phyloP scores from a whole-genome alignment of 2,113 vertebrate genomes.

The Pterophyllum scalare region DNA sequence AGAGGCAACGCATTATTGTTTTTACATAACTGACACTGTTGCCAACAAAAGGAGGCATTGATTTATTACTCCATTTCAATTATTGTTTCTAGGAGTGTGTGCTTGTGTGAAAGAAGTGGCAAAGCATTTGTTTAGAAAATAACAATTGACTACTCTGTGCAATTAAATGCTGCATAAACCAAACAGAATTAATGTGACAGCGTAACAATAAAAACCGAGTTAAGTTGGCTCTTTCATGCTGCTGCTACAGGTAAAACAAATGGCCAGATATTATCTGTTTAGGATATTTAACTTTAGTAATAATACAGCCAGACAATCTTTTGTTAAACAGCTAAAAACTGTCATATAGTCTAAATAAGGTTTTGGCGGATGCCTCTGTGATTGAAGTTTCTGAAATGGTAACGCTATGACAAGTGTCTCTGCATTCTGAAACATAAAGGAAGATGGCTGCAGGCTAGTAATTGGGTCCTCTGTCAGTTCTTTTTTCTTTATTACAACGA shows the following conservation, averaged over 20 bases:
- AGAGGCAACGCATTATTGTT: neutral
- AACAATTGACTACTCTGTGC: neutral
- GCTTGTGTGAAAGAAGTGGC: neutral
- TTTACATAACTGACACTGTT: neutral
- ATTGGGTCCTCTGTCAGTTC: neutral
- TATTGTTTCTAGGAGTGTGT: neutral
- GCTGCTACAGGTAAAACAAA: constrained; percentile 7
- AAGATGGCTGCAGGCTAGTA: neutral
- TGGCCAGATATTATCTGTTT: constrained; percentile 4
- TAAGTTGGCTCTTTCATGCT: neutral
- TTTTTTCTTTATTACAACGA: neutral
- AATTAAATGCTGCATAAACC: neutral
- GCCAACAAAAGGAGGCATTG: constrained; percentile 8
- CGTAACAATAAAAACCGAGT: neutral
- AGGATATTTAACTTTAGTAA: neutral
- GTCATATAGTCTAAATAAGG: neutral
- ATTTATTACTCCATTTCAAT: neutral
- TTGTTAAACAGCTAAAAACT: neutral
- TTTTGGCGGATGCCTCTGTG: neutral
- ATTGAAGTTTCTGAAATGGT: neutral
- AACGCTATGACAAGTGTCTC: neutral
- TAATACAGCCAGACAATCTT: neutral
- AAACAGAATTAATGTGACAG: neutral
- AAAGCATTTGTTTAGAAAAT: constrained; percentile 9
- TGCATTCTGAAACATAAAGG: neutral